phyloP scores from a whole-genome alignment of 2,888 invertebrate species.

The Lysandra coridon region DNA sequence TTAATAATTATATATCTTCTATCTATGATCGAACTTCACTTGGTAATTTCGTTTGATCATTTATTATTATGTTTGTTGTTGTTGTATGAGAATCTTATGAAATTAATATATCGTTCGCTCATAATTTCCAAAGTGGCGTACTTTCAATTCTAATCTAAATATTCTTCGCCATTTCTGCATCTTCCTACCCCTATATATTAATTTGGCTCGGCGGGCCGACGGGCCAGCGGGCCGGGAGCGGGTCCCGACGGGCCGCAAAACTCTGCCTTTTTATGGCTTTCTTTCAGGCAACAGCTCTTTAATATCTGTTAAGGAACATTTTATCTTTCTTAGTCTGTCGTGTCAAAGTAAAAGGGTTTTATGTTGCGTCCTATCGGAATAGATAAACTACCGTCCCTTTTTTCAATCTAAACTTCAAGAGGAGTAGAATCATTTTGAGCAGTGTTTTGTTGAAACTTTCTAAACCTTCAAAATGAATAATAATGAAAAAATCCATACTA shows the following conservation, averaged over 20 bases:
- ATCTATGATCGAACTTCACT: too few species aligned
- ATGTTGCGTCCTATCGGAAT: slow-evolving; percentile 66
- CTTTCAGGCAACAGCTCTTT: slow-evolving; percentile 67
- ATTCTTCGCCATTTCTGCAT: slow-evolving; percentile 33
- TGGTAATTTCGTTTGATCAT: too few species aligned
- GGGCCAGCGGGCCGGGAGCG: slow-evolving; percentile 52
- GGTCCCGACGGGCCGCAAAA: slow-evolving; percentile 58
- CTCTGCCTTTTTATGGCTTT: slow-evolving; percentile 69
- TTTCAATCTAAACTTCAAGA: slow-evolving; percentile 42
- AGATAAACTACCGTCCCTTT: slow-evolving; percentile 63
- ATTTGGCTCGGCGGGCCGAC: slow-evolving; percentile 59
- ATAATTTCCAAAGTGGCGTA: too few species aligned
- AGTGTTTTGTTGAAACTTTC: not conserved
- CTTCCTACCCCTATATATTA: slow-evolving; percentile 61
- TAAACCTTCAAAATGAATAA: not conserved
- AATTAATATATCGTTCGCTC: too few species aligned
- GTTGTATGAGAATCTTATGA: too few species aligned
- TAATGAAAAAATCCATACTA: not conserved
- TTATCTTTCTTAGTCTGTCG: slow-evolving; percentile 77
- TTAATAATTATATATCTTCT: too few species aligned
- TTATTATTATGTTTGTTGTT: too few species aligned
- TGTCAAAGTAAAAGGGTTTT: slow-evolving; percentile 70
- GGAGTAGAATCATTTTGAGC: not conserved
- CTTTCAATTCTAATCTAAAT: too few species aligned
- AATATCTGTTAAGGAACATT: slow-evolving; percentile 75